These are phyloP conservation scores for Delia radicum DNA, from an alignment of 1,140 invertebrate genomes.

Conservation along the genomic window DNA sequence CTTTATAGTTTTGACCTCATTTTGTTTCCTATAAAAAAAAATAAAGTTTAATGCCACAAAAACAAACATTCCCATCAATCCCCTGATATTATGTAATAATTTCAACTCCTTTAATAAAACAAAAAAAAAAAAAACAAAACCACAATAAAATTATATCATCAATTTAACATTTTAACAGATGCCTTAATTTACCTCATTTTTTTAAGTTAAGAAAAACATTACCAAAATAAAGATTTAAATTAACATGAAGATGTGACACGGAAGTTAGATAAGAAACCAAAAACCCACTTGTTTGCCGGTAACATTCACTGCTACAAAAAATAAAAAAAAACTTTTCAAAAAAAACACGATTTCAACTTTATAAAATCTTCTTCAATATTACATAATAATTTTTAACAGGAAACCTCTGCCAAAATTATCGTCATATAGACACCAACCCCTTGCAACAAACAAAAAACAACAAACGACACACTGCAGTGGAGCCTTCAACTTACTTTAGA, in stretches of 20 bases:
- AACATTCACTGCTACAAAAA: neutral
- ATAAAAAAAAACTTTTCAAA: neutral
- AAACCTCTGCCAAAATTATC: neutral
- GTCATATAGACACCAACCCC: neutral
- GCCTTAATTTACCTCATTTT: neutral
- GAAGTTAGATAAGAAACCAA: slow-evolving; percentile 18
- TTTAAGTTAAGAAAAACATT: neutral
- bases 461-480: neutral
- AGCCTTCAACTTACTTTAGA: slow-evolving; percentile 1
- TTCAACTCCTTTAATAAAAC: neutral
- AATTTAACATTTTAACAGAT: neutral
- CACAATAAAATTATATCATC: neutral
- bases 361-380: neutral
- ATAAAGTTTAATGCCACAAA: too few species aligned
- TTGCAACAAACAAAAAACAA: neutral
- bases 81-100: neutral
- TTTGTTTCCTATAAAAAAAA: too few species aligned
- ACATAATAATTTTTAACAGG: neutral
- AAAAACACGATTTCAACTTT: neutral
- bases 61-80: neutral
- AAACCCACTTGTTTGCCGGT: slow-evolving; percentile 16
- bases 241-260: slow-evolving; percentile 20
- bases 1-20: too few species aligned
- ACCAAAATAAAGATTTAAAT: neutral
- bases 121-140: neutral